Evolutionary conservation across 2,797 vertebrate genomes (phyloP).

Genomic region (Graptemys geographica): DNA sequence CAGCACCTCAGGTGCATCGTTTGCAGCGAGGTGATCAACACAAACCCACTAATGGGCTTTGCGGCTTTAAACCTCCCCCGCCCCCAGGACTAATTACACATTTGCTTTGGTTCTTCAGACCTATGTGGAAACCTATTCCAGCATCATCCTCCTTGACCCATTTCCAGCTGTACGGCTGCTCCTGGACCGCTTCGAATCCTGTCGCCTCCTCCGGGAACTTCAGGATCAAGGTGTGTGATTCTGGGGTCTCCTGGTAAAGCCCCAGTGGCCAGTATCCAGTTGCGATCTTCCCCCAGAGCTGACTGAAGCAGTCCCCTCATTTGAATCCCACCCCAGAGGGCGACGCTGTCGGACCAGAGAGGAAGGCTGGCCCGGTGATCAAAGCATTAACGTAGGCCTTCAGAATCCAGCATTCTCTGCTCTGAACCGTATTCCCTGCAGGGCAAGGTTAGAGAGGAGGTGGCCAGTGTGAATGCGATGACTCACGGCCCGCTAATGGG

Average conservation of each 20-base stretch:
- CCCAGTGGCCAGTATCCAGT: too few species aligned
- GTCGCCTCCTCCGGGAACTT: slow-evolving; percentile 81
- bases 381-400: too few species aligned
- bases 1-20: too few species aligned
- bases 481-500: too few species aligned
- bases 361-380: not conserved
- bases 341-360: not conserved
- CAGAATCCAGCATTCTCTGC: not conserved
- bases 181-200: slow-evolving; percentile 83
- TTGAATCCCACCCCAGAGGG: not conserved
- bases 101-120: slow-evolving; percentile 58
- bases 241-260: not conserved
- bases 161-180: slow-evolving; percentile 81
- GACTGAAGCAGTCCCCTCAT: not conserved
- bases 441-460: not conserved
- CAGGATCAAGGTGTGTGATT: slow-evolving; percentile 77
- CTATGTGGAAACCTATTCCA: slow-evolving; percentile 77
- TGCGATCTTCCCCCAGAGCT: fast-evolving
- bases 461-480: too few species aligned
- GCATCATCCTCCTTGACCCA: slow-evolving; percentile 81
- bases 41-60: not conserved
- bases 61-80: not conserved
- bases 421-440: not conserved
- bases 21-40: not conserved
- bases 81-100: not conserved